Evolutionary conservation across 2,113 vertebrate species (phyloP).

Genomic region (Carassius auratus): DNA sequence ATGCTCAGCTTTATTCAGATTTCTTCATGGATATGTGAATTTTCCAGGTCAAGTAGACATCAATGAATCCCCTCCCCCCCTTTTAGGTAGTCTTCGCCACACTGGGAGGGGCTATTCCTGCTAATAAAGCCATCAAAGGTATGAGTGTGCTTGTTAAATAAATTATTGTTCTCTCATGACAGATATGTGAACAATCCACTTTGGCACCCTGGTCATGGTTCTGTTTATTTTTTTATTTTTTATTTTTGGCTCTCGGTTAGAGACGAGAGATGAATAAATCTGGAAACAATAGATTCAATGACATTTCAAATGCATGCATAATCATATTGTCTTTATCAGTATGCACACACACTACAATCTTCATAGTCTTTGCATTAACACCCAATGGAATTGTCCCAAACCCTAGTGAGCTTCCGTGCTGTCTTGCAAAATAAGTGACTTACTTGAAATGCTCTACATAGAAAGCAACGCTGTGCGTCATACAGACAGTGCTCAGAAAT

Average conservation of each 20-base stretch:
- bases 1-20: slow-evolving; percentile 39
- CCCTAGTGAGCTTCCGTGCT: neutral
- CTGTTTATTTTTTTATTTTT: neutral
- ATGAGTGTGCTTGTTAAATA: slow-evolving; percentile 7
- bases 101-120: slow-evolving; percentile 1
- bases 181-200: slow-evolving; percentile 26
- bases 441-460: neutral
- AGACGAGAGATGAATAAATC: slow-evolving; percentile 46
- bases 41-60: slow-evolving; percentile 66
- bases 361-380: slow-evolving; percentile 8
- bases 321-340: slow-evolving; percentile 34
- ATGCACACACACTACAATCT: slow-evolving; percentile 10
- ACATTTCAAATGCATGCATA: slow-evolving; percentile 48
- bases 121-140: slow-evolving; percentile 29
- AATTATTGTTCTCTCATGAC: slow-evolving; percentile 10
- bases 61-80: slow-evolving; percentile 64
- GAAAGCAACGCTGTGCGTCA: neutral
- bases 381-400: neutral
- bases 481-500: neutral
- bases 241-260: slow-evolving; percentile 3
- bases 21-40: slow-evolving; percentile 60
- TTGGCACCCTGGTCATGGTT: slow-evolving; percentile 8
- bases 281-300: slow-evolving; percentile 72
- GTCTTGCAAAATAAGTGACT: neutral
- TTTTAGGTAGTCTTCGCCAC: slow-evolving; percentile 21